These are phyloP conservation scores for Oryzaephilus surinamensis DNA, from an alignment of 1,140 invertebrate species.

Conservation along the genomic window DNA sequence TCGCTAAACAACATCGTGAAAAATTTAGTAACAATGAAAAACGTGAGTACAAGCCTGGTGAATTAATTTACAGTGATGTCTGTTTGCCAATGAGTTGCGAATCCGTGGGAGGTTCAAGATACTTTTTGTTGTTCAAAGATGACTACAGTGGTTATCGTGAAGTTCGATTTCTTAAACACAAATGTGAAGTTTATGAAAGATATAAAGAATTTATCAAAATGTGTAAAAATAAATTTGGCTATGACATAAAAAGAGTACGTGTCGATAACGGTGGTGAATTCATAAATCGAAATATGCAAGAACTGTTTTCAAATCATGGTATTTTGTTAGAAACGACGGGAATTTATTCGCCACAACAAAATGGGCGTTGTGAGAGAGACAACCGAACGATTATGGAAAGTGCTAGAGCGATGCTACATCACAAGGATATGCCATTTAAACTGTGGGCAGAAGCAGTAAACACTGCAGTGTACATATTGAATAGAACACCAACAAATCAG, in stretches of 20 bases:
- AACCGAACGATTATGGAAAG: constrained; percentile 36
- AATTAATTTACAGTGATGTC: constrained; percentile 36
- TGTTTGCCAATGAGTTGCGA: constrained; percentile 33
- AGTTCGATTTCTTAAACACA: constrained; percentile 37
- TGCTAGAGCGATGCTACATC: constrained; percentile 26
- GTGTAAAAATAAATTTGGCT: constrained; percentile 7
- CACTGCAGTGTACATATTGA: constrained; percentile 5
- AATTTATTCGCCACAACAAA: constrained; percentile 33
- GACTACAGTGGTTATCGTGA: constrained; percentile 29
- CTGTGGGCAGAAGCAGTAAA: constrained; percentile 6
- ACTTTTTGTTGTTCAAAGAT: constrained; percentile 39
- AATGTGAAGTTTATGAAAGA: constrained; percentile 29
- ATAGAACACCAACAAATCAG: not conserved
- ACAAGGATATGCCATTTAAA: constrained; percentile 18
- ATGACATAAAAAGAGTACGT: constrained; percentile 22
- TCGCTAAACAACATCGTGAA: constrained; percentile 28
- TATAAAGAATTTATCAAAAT: constrained; percentile 8
- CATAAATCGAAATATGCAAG: constrained; percentile 15
- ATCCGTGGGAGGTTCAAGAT: constrained; percentile 34
- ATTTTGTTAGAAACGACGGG: constrained; percentile 25
- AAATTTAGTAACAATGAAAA: constrained; percentile 22
- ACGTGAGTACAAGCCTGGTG: constrained; percentile 24
- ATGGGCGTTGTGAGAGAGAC: constrained; percentile 34
- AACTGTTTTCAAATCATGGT: constrained; percentile 15
- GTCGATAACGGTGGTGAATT: constrained; percentile 22